Conservation (phyloP, 2,888 invertebrate species). For the Tenthredo amoena region DNA sequence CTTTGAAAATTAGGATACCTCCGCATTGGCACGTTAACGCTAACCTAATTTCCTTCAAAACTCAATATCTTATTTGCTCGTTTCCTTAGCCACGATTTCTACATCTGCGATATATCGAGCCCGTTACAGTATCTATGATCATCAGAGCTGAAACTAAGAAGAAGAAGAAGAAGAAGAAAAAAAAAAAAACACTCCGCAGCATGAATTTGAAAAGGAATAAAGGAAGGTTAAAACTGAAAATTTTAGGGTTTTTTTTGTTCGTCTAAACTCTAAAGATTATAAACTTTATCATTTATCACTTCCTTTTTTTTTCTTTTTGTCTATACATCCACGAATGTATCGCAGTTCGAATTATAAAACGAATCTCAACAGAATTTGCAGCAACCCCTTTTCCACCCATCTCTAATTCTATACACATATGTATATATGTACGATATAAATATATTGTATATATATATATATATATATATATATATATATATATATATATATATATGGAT, state of each 20-base stretch:
- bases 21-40: conserved; percentile 44
- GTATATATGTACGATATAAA: no score
- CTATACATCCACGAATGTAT: background rate
- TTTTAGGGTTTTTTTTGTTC: background rate
- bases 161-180: background rate
- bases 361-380: conserved; percentile 9
- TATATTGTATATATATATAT: background rate
- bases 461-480: background rate
- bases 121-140: background rate
- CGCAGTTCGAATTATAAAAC: background rate
- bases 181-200: background rate
- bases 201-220: background rate
- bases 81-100: conserved; percentile 41
- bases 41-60: conserved; percentile 49
- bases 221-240: background rate
- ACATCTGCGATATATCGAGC: background rate
- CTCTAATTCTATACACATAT: background rate
- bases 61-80: conserved; percentile 35
- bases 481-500: background rate
- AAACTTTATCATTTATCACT: conserved; percentile 3
- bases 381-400: background rate
- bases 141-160: background rate
- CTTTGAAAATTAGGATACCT: conserved; percentile 30
- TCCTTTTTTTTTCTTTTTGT: background rate
- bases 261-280: background rate